phyloP scores from a whole-genome alignment of 2,113 vertebrate genomes.

The Carollia perspicillata region DNA sequence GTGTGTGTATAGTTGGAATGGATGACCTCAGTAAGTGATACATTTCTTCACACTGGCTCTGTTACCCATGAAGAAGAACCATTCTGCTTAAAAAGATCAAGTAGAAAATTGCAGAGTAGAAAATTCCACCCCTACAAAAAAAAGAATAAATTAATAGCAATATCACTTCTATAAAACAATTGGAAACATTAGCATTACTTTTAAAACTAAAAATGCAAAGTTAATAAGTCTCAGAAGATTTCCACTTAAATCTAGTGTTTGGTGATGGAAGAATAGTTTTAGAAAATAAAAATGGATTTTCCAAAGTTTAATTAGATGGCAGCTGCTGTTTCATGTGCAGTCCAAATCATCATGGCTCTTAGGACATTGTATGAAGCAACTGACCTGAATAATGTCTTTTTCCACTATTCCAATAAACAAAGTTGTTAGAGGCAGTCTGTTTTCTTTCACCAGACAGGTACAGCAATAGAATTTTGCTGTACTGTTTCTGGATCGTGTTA shows the following conservation, averaged over 20 bases:
- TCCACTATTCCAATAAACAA: conserved; percentile 22
- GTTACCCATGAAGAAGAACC: neutral
- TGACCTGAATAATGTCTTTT: conserved; percentile 7
- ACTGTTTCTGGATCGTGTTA: conserved; percentile 20
- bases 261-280: neutral
- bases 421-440: neutral
- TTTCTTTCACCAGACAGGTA: conserved; percentile 20
- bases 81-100: neutral
- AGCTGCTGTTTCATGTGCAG: neutral
- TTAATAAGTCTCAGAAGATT: conserved; percentile 21
- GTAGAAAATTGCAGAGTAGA: neutral
- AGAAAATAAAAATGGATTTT: conserved; percentile 35
- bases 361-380: neutral
- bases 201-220: neutral
- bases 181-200: neutral
- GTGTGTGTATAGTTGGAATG: neutral
- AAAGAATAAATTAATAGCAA: neutral
- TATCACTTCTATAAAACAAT: neutral
- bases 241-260: neutral
- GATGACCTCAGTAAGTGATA: neutral
- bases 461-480: neutral
- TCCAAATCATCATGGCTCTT: neutral
- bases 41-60: neutral
- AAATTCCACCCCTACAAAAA: neutral
- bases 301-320: conserved; percentile 55